Evolutionary conservation across 2,797 vertebrate genomes (phyloP), one percentile per base, ranked within the genome.

Genomic region (Cichlasoma orientale): DNA sequence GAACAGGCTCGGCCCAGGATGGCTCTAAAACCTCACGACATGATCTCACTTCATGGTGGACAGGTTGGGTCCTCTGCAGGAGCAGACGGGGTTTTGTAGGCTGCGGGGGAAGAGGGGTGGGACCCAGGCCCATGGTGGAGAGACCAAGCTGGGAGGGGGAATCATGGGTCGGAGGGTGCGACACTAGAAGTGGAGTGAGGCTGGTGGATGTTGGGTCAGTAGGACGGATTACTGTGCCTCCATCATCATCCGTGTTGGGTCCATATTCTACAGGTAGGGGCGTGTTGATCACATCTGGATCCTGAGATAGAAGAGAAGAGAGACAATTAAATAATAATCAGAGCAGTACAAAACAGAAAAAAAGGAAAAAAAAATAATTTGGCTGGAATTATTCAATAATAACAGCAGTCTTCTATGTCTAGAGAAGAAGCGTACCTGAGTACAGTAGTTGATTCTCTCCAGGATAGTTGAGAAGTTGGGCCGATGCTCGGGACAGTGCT

Each of bases 201-300:
- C 94, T 95, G 86, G 90, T 90, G 72, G 96, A 93, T 84, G 94
- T 90, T 79, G 93, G 95, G 50, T 86, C 86, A 56, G 90, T 82
- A n/a, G 96, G 95, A 31, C 92, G 94, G 81, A 94, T 91, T 23
- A 95, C 90, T 0, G 87, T 94, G 74, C 87, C 70, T 4, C 95
- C 92, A 38, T 97, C 95, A 2, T 98, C 96, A 50, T 97, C 97
- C 29, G 94, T 73, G 11, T 89, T 72, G 1, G 96, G 97, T 8
- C 92, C 78, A 10, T 95, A 95, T 82, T 97, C 97, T 70, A 97
- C 75, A 9, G 96, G 97, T 25, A 99, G 91, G 36, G 95, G 94
- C 0, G 96, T 97, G 88, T 97, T 97, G 85, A 97, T 96, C 86
- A 99, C 97, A 90, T 97, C 96, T 19, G 97, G 96, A 78, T 98